A percentile compares a stretch with the other conserved stretches of the same genome.
Evolutionary conservation across 2,888 invertebrate species (phyloP).

Genomic region (Agrypnus murinus): DNA sequence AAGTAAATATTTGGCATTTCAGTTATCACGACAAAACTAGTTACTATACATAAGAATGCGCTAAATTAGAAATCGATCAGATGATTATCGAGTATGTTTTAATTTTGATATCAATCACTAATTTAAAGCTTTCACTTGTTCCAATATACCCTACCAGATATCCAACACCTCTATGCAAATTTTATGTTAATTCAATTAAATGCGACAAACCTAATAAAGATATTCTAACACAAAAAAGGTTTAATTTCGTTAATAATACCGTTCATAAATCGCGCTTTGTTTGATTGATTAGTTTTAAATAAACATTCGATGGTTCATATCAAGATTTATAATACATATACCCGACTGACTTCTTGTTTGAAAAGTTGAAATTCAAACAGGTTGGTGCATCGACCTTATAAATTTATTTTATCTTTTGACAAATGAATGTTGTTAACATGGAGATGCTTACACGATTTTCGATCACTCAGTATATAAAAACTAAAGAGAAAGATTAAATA

Average conservation of each 20-base stretch:
- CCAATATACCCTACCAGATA: neutral
- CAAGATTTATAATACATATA: too few relatives aligned
- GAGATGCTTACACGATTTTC: too few relatives aligned
- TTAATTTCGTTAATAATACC: too few relatives aligned
- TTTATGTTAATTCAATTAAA: conserved; percentile 24
- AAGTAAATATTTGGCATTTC: conserved; percentile 28
- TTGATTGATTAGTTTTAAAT: conserved; percentile 7
- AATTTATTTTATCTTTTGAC: too few relatives aligned
- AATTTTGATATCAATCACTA: conserved; percentile 26
- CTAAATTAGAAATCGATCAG: conserved; percentile 28
- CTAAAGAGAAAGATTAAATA: too few relatives aligned
- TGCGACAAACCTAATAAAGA: neutral
- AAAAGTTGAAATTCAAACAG: conserved; percentile 1
- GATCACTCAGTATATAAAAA: too few relatives aligned
- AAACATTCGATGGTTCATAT: neutral
- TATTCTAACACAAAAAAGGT: too few relatives aligned
- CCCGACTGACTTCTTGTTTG: neutral
- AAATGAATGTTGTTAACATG: too few relatives aligned
- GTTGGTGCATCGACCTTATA: neutral
- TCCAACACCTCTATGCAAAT: conserved; percentile 17
- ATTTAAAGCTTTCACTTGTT: conserved; percentile 27
- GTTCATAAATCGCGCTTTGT: too few relatives aligned
- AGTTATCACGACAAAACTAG: conserved; percentile 23
- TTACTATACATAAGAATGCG: conserved; percentile 19
- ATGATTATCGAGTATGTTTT: conserved; percentile 14